A percentile compares a stretch with the other conserved stretches of the same genome.
phyloP scores from a whole-genome alignment of 2,888 invertebrate species.

The Linnaemya tessellans region DNA sequence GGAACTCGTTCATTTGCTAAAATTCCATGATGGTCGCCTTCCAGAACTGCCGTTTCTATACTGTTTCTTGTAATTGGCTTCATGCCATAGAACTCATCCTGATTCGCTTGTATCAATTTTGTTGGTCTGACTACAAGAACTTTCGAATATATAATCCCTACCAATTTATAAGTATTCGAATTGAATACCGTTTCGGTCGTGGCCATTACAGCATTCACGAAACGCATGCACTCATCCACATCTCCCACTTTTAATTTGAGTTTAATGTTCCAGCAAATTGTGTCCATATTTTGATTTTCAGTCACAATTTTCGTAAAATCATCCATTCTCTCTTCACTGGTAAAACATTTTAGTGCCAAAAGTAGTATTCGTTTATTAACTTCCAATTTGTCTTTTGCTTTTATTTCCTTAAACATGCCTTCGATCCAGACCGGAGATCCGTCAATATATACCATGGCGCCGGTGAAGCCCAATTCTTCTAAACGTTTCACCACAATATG shows the following conservation, averaged over 20 bases:
- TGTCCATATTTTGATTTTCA: constrained; percentile 17
- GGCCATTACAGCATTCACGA: constrained; percentile 34
- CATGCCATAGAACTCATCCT: constrained; percentile 57
- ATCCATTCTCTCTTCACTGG: constrained; percentile 9
- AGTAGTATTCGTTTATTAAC: constrained; percentile 28
- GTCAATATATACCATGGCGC: constrained; percentile 57
- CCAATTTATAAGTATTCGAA: constrained; percentile 25
- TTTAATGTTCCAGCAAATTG: constrained; percentile 34
- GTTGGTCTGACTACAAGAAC: constrained; percentile 51
- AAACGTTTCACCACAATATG: constrained; percentile 40
- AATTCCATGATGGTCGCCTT: constrained; percentile 88
- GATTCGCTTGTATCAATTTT: constrained; percentile 8
- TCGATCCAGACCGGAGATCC: constrained; percentile 55
- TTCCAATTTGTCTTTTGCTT: constrained; percentile 1
- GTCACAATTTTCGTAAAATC: neutral
- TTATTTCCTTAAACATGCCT: constrained; percentile 29
- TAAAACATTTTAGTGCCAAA: constrained; percentile 4
- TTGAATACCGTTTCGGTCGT: constrained; percentile 3
- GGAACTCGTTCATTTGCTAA: constrained; percentile 86
- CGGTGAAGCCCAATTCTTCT: constrained; percentile 53
- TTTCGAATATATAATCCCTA: constrained; percentile 47
- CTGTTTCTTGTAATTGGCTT: constrained; percentile 44
- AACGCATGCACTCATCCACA: constrained; percentile 22
- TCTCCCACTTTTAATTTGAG: constrained; percentile 12
- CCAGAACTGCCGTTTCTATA: constrained; percentile 83